These are phyloP conservation scores for Melolontha melolontha DNA, from an alignment of 2,888 invertebrate genomes.

Conservation along the genomic window DNA sequence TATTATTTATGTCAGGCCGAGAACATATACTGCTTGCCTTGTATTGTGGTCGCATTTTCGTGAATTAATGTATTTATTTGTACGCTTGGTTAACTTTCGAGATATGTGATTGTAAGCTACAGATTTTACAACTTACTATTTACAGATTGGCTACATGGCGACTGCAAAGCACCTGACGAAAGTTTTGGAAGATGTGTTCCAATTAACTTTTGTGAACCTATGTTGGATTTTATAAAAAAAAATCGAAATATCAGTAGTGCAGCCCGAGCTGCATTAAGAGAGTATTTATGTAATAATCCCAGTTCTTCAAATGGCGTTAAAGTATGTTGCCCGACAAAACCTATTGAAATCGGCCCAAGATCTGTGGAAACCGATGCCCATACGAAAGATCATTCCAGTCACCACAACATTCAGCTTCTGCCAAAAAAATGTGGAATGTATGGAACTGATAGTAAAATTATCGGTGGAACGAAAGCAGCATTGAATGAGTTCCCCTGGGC, in stretches of 20 bases:
- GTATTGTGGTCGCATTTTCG: too few species aligned
- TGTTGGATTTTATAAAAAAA: conserved; percentile 18
- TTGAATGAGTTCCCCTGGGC: conserved; percentile 30
- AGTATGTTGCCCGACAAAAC: too few species aligned
- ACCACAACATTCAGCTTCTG: not conserved
- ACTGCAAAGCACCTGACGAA: conserved; percentile 30
- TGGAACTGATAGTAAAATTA: not conserved
- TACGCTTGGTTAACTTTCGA: too few species aligned
- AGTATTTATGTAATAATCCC: conserved; percentile 4
- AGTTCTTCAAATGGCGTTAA: not conserved
- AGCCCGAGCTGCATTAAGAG: not conserved
- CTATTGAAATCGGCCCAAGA: not conserved
- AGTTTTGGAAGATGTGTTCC: conserved; percentile 22
- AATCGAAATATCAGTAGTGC: not conserved
- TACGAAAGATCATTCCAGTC: conserved; percentile 8
- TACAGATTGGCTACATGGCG: conserved; percentile 29
- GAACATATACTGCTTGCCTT: too few species aligned
- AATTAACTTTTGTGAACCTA: conserved; percentile 20
- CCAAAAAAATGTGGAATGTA: conserved; percentile 1
- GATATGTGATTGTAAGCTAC: too few species aligned
- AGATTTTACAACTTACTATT: too few species aligned
- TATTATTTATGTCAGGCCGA: too few species aligned
- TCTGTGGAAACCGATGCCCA: too few species aligned
- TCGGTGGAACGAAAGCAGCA: not conserved
- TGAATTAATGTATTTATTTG: too few species aligned